These are phyloP conservation scores for human DNA, from an alignment of 2,113 vertebrate species.

Conservation along the genomic window GRCh38 chr9:118962501-118963000, in stretches of 20 bases:
- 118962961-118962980: no score
- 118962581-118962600: conserved; percentile 37
- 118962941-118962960: no score
- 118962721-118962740: background rate
- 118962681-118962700: conserved; percentile 19
- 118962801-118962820: background rate
- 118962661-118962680: background rate
- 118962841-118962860: background rate
- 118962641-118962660: background rate
- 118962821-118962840: background rate
- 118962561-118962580: conserved; percentile 47
- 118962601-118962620: conserved; percentile 34
- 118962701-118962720: conserved; percentile 37
- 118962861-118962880: conserved; percentile 6
- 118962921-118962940: no score
- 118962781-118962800: conserved; percentile 33
- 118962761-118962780: background rate
- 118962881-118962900: background rate
- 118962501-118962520: conserved; percentile 50
- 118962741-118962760: background rate
- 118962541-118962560: conserved; percentile 48
- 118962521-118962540: conserved; percentile 41
- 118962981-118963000: no score
- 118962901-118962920: background rate
- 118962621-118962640: conserved; percentile 24